Percentiles rank a stretch among this genome's conserved stretches.
Conservation (phyloP, 2,888 invertebrate species). For the Caenorhabditis sp. region DNA sequence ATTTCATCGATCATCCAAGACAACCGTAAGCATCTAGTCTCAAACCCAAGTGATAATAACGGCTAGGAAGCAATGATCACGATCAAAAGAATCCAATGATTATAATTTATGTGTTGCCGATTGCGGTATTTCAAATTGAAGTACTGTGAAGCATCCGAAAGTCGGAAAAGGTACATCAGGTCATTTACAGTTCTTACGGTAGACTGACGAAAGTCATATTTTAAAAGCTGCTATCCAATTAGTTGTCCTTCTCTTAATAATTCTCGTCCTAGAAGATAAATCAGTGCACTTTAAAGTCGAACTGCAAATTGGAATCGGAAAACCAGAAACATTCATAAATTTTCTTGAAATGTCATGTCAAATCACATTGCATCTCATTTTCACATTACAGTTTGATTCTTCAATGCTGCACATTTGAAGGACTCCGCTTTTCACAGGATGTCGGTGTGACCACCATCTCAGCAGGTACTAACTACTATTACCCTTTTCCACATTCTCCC, state of each 20-base stretch:
- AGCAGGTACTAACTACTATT: slow-evolving; percentile 34
- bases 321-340: no score
- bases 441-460: slow-evolving; percentile 77
- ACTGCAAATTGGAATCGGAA: no score
- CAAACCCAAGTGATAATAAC: neutral
- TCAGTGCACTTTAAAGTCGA: no score
- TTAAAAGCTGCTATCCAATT: no score
- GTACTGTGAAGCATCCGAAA: no score
- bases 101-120: neutral
- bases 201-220: no score
- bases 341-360: no score
- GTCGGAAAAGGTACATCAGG: no score
- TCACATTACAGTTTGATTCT: slow-evolving; percentile 68
- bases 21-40: slow-evolving; percentile 68
- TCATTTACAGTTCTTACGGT: no score
- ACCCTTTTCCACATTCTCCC: neutral
- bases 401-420: slow-evolving; percentile 78
- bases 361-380: neutral
- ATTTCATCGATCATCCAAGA: slow-evolving; percentile 76
- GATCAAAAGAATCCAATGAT: neutral
- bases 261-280: no score
- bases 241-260: no score
- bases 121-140: no score
- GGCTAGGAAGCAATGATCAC: neutral
- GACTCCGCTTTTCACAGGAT: slow-evolving; percentile 77